Conservation (phyloP, 1,140 invertebrate species). For the Thaumetopoea pityocampa region DNA sequence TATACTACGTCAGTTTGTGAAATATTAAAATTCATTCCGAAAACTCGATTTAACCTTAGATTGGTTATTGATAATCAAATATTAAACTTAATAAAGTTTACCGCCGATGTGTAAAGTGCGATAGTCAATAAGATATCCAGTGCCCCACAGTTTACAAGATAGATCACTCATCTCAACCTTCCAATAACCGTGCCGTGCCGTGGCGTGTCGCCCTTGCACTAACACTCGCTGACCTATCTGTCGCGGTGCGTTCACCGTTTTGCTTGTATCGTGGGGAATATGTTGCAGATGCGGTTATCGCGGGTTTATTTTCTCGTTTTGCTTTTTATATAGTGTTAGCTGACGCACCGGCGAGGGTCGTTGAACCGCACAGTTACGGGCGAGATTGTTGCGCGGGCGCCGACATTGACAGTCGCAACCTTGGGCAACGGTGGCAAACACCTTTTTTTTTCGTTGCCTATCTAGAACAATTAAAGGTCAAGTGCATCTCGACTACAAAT, state of each 20-base stretch:
- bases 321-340: conserved; percentile 64
- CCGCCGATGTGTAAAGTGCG: background rate
- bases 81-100: too few relatives aligned
- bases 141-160: conserved; percentile 8
- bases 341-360: conserved; percentile 58
- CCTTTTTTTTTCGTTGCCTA: conserved; percentile 17
- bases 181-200: conserved; percentile 24
- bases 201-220: conserved; percentile 41
- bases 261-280: conserved; percentile 27
- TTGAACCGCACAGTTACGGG: conserved; percentile 43
- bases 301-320: conserved; percentile 66
- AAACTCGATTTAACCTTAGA: too few relatives aligned
- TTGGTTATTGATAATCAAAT: too few relatives aligned
- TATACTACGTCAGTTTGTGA: too few relatives aligned
- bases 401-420: conserved; percentile 37
- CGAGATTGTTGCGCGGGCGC: conserved; percentile 30
- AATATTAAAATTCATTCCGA: too few relatives aligned
- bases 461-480: too few relatives aligned
- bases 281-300: conserved; percentile 60
- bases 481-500: too few relatives aligned
- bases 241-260: conserved; percentile 57
- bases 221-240: conserved; percentile 45
- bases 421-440: conserved; percentile 20
- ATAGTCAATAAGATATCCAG: conserved; percentile 2
- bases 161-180: conserved; percentile 28